Evolutionary conservation across 2,797 vertebrate species (phyloP).

Genomic region (Diceros bicornis): DNA sequence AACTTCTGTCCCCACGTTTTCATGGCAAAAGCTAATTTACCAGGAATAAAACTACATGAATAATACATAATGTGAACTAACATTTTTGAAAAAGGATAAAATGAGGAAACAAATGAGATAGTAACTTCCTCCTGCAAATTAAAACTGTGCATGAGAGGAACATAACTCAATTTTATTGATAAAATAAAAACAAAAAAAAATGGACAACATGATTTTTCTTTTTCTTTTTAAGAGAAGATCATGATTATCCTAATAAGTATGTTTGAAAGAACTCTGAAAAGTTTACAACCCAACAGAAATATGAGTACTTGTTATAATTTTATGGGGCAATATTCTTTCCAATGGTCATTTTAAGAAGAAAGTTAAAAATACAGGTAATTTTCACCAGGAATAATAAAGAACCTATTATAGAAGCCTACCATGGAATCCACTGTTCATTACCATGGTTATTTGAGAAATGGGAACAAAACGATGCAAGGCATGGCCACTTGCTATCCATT

Average conservation of each 20-base stretch:
- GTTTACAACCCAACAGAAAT: constrained; percentile 45
- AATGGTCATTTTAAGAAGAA: constrained; percentile 36
- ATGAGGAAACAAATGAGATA: constrained; percentile 61
- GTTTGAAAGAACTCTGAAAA: constrained; percentile 56
- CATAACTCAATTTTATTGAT: constrained; percentile 26
- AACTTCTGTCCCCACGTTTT: constrained; percentile 73
- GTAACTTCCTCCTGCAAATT: constrained; percentile 54
- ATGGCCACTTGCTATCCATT: not conserved
- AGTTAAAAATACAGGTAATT: constrained; percentile 47
- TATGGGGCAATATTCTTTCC: constrained; percentile 13
- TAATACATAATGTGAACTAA: constrained; percentile 52
- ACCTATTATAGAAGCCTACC: not conserved
- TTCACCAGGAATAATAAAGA: constrained; percentile 14
- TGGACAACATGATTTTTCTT: not conserved
- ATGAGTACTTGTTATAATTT: constrained; percentile 56
- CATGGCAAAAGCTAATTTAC: constrained; percentile 78
- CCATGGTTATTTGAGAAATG: not conserved
- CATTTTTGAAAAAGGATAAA: constrained; percentile 67
- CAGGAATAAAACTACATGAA: constrained; percentile 75
- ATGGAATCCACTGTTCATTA: not conserved
- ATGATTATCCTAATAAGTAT: constrained; percentile 1
- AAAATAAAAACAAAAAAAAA: constrained; percentile 37
- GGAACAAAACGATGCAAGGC: not conserved
- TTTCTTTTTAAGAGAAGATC: constrained; percentile 12
- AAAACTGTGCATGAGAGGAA: constrained; percentile 42